These are phyloP conservation scores for Planococcus citri DNA, from an alignment of 1,140 invertebrate species.

Conservation along the genomic window DNA sequence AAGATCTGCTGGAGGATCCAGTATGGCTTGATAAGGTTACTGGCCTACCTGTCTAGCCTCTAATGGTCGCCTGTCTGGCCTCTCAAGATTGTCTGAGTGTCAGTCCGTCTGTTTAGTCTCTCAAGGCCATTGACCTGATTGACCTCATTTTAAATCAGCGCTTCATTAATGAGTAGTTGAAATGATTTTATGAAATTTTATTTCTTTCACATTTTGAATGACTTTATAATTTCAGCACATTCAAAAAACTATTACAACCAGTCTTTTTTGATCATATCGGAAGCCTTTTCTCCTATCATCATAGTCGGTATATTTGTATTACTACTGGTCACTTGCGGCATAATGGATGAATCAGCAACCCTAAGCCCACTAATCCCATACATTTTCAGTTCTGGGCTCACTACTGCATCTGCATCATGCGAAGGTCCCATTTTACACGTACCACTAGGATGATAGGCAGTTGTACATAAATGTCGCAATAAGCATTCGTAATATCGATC, in stretches of 20 bases:
- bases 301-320: slow-evolving; percentile 75
- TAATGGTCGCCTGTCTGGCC: no score
- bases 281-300: slow-evolving; percentile 76
- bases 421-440: slow-evolving; percentile 73
- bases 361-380: slow-evolving; percentile 64
- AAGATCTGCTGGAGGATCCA: no score
- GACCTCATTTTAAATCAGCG: no score
- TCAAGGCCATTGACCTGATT: no score
- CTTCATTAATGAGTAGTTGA: no score
- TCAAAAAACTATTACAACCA: slow-evolving; percentile 41
- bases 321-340: slow-evolving; percentile 68
- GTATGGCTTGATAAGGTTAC: no score
- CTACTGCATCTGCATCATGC: slow-evolving; percentile 60
- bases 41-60: no score
- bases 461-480: slow-evolving; percentile 70
- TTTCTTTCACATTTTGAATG: no score
- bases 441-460: slow-evolving; percentile 69
- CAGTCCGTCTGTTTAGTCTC: no score
- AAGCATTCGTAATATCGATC: slow-evolving; percentile 76
- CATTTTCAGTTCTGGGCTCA: slow-evolving; percentile 62
- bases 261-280: slow-evolving; percentile 65
- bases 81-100: no score
- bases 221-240: no score
- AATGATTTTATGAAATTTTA: no score
- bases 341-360: slow-evolving; percentile 77